A percentile compares a stretch with the other conserved stretches of the same genome.
Evolutionary conservation across 30 jellyfish, hydroid and myxozoan species (phyloP).

Genomic region (Turritopsis rubra): DNA sequence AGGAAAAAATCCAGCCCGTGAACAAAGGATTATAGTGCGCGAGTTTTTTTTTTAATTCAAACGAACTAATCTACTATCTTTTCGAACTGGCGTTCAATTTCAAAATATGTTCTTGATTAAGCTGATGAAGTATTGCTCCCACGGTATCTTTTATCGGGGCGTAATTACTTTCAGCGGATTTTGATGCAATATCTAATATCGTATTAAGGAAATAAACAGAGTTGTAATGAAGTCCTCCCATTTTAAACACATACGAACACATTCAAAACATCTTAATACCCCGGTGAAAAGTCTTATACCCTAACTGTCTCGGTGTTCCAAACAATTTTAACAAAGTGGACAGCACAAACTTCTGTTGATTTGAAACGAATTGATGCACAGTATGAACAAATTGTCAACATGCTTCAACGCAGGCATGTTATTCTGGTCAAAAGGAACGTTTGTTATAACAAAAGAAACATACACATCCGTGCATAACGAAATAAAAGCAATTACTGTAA

Average conservation of each 20-base stretch:
- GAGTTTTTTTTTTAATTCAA: too few relatives aligned
- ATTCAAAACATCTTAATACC: too few relatives aligned
- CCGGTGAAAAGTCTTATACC: too few relatives aligned
- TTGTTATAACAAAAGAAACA: not conserved
- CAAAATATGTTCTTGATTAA: slow-evolving; percentile 64
- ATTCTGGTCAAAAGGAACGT: not conserved
- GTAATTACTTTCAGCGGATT: slow-evolving; percentile 76
- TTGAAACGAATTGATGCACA: too few relatives aligned
- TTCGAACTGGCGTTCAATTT: slow-evolving; percentile 47
- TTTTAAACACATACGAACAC: not conserved
- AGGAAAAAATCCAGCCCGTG: too few relatives aligned
- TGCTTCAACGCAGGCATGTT: too few relatives aligned
- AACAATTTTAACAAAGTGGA: too few relatives aligned
- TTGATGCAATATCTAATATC: slow-evolving; percentile 72
- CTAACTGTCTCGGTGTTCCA: too few relatives aligned
- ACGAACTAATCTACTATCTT: too few relatives aligned
- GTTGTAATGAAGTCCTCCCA: not conserved
- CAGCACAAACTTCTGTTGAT: too few relatives aligned
- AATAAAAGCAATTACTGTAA: not conserved
- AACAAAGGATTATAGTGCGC: too few relatives aligned
- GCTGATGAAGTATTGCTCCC: slow-evolving; percentile 24
- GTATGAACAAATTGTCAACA: too few relatives aligned
- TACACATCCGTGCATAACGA: not conserved
- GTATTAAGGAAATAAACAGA: slow-evolving; percentile 22
- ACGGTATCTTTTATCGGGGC: slow-evolving; percentile 51